These are phyloP conservation scores for Falco columbarius DNA, from an alignment of 2,797 vertebrate species.

Conservation along the genomic window DNA sequence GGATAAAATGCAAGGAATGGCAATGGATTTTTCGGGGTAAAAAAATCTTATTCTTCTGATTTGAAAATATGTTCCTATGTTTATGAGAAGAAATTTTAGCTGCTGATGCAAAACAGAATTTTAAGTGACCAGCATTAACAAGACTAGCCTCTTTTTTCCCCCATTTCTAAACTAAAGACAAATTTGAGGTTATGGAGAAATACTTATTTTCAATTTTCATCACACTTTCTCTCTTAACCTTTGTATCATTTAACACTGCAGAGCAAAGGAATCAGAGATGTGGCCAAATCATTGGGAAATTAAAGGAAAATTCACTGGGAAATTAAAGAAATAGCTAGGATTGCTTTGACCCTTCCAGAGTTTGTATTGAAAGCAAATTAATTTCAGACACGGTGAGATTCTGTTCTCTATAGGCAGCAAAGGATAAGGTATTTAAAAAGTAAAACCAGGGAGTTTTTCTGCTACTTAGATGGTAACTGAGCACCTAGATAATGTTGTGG, in stretches of 20 bases:
- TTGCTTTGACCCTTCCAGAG: not conserved
- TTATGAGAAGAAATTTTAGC: not conserved
- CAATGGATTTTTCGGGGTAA: rapidly evolving
- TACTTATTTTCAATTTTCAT: not conserved
- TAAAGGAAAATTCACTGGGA: not conserved
- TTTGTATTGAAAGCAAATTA: not conserved
- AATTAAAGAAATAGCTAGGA: not conserved
- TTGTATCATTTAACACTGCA: not conserved
- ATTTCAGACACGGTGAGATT: not conserved
- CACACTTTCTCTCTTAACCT: not conserved
- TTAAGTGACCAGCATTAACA: not conserved
- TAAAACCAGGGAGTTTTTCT: not conserved
- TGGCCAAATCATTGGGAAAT: not conserved
- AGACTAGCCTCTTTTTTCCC: not conserved
- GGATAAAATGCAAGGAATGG: not conserved
- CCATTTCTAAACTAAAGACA: not conserved
- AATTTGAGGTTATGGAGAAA: not conserved
- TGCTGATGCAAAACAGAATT: not conserved
- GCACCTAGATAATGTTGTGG: not conserved
- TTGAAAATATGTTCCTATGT: not conserved
- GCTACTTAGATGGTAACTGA: not conserved
- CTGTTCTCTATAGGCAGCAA: not conserved
- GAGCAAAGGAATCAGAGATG: not conserved
- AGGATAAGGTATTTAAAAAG: not conserved
- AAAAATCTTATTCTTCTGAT: not conserved